Percentiles rank a stretch among this genome's conserved stretches.
Evolutionary conservation across 2,113 vertebrate genomes (phyloP).

Genomic region (Cyprinodon variegatus): DNA sequence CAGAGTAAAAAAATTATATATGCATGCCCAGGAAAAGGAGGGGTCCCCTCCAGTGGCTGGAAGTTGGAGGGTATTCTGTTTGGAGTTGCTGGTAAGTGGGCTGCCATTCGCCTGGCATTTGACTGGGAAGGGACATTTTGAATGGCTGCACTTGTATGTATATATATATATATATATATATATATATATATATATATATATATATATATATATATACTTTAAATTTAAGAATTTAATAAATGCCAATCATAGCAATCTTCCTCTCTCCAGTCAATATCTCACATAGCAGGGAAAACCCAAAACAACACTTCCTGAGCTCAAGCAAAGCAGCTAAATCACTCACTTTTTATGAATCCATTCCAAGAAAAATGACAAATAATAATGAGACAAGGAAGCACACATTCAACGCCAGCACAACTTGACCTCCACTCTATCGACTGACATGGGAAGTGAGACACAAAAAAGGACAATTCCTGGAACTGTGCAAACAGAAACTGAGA

Average conservation of each 20-base stretch:
- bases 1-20: too few relatives aligned
- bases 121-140: too few relatives aligned
- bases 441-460: slow-evolving; percentile 71
- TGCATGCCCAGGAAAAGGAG: too few relatives aligned
- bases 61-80: too few relatives aligned
- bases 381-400: slow-evolving; percentile 67
- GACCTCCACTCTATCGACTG: slow-evolving; percentile 68
- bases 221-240: slow-evolving; percentile 14
- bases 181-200: too few relatives aligned
- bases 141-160: too few relatives aligned
- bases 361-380: slow-evolving; percentile 72
- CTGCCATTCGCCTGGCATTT: too few relatives aligned
- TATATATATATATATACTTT: not conserved
- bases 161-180: too few relatives aligned
- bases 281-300: not conserved
- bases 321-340: slow-evolving; percentile 65
- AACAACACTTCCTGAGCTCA: slow-evolving; percentile 40
- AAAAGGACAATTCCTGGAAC: slow-evolving; percentile 75
- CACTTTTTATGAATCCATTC: slow-evolving; percentile 57
- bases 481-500: slow-evolving; percentile 73
- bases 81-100: too few relatives aligned
- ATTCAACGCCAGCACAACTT: slow-evolving; percentile 73
- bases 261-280: not conserved
- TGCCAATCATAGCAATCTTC: slow-evolving; percentile 5
- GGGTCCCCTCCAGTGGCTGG: too few relatives aligned